Percentiles rank a stretch among this genome's conserved stretches.
These are phyloP conservation scores for Dynastes hyllus DNA, from an alignment of 2,888 invertebrate genomes.

Conservation along the genomic window DNA sequence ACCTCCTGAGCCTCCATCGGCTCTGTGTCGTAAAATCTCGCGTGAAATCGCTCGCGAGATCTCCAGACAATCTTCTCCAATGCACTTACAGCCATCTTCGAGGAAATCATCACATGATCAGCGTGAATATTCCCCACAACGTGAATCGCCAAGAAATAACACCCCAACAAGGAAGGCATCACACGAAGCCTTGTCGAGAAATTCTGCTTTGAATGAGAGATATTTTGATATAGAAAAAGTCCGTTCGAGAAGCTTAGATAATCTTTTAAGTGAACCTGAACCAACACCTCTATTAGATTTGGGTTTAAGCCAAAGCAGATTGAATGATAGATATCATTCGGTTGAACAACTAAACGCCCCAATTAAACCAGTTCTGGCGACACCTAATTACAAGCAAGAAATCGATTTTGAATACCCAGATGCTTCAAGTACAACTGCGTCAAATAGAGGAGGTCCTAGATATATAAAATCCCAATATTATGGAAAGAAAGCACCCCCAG, in stretches of 20 bases:
- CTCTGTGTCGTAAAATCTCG: slow-evolving; percentile 65
- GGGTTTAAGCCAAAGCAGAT: slow-evolving; percentile 87
- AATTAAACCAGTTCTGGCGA: slow-evolving; percentile 74
- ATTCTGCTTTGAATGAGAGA: slow-evolving; percentile 90
- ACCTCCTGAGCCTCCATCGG: slow-evolving; percentile 79
- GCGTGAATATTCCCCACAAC: slow-evolving; percentile 62
- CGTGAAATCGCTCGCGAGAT: slow-evolving; percentile 60
- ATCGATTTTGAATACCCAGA: slow-evolving; percentile 83
- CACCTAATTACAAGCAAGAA: slow-evolving; percentile 72
- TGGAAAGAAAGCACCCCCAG: slow-evolving; percentile 86
- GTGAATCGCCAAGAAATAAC: slow-evolving; percentile 69
- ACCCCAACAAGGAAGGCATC: slow-evolving; percentile 71
- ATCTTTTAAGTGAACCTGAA: slow-evolving; percentile 81
- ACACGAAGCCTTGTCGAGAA: slow-evolving; percentile 84
- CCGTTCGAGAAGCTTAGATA: slow-evolving; percentile 87
- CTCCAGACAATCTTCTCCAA: slow-evolving; percentile 54
- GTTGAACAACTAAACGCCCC: slow-evolving; percentile 80
- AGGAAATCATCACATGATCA: slow-evolving; percentile 56
- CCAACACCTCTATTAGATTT: slow-evolving; percentile 81
- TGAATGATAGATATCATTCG: slow-evolving; percentile 93
- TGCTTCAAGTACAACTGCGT: slow-evolving; percentile 75
- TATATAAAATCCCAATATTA: slow-evolving; percentile 90
- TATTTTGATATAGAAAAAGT: slow-evolving; percentile 90
- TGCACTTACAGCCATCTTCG: slow-evolving; percentile 46
- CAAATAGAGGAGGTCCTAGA: slow-evolving; percentile 74